phyloP scores from a whole-genome alignment of 2,888 invertebrate genomes.

The Rhagophthalmus giganteus region DNA sequence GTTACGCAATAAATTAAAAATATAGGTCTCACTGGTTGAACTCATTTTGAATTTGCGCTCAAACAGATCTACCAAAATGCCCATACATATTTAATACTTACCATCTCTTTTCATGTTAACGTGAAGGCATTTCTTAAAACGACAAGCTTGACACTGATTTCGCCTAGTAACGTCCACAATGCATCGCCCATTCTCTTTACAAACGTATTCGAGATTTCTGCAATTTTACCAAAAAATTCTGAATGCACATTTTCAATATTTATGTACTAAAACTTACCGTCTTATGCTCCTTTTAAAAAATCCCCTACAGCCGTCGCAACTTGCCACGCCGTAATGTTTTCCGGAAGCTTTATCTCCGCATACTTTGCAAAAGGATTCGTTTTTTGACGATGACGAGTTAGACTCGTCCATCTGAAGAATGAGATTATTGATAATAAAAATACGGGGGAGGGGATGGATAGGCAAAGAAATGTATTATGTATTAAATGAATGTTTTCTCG shows the following conservation, averaged over 20 bases:
- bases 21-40: no score
- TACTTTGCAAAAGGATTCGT: slow-evolving; percentile 75
- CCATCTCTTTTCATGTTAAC: slow-evolving; percentile 95
- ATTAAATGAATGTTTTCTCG: no score
- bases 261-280: slow-evolving; percentile 69
- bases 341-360: slow-evolving; percentile 87
- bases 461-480: no score
- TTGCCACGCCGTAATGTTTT: slow-evolving; percentile 89
- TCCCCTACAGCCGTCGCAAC: slow-evolving; percentile 87
- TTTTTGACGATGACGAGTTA: slow-evolving; percentile 48
- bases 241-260: no score
- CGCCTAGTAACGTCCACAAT: slow-evolving; percentile 88
- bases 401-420: slow-evolving; percentile 48
- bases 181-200: slow-evolving; percentile 87
- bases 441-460: no score
- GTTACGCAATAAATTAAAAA: no score
- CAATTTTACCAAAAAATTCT: slow-evolving; percentile 21
- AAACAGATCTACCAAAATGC: neutral
- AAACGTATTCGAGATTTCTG: slow-evolving; percentile 87
- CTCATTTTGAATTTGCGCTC: neutral
- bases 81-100: slow-evolving; percentile 56
- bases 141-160: slow-evolving; percentile 94
- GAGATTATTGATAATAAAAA: no score
- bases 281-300: slow-evolving; percentile 94
- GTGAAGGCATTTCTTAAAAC: slow-evolving; percentile 86